A percentile compares a stretch with the other conserved stretches of the same genome.
Evolutionary conservation across 1,140 invertebrate species (phyloP).

Genomic region (Tetranychus cinnabarinus): DNA sequence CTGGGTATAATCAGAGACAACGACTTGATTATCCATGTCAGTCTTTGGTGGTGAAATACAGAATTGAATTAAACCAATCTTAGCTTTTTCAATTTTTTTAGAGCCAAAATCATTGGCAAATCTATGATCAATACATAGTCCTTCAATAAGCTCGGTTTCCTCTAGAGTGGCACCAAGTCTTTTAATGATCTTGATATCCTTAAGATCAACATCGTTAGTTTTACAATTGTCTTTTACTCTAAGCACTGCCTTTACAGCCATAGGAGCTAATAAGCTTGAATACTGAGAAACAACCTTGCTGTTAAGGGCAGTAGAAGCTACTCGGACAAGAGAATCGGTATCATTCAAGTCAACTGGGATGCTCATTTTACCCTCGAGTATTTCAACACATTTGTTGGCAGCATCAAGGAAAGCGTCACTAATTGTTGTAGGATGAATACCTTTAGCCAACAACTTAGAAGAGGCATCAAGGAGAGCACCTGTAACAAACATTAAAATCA

Average conservation of each 20-base stretch:
- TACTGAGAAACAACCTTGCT: slow-evolving; percentile 90
- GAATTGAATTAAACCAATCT: slow-evolving; percentile 97
- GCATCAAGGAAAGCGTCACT: slow-evolving; percentile 90
- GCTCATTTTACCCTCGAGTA: slow-evolving; percentile 53
- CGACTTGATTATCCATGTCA: slow-evolving; percentile 93
- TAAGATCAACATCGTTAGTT: slow-evolving; percentile 36
- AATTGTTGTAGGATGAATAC: slow-evolving; percentile 87
- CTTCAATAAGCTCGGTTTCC: slow-evolving; percentile 86
- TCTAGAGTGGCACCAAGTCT: slow-evolving; percentile 92
- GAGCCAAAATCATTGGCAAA: slow-evolving; percentile 61
- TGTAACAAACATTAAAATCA: neutral
- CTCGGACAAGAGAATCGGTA: slow-evolving; percentile 65
- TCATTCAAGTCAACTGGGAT: slow-evolving; percentile 66
- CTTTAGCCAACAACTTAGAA: slow-evolving; percentile 69
- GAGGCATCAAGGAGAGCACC: slow-evolving; percentile 69
- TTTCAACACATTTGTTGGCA: slow-evolving; percentile 54
- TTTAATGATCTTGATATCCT: slow-evolving; percentile 84
- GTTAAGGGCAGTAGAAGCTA: slow-evolving; percentile 87
- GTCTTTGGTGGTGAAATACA: slow-evolving; percentile 99
- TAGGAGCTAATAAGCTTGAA: slow-evolving; percentile 71
- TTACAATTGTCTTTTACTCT: slow-evolving; percentile 46
- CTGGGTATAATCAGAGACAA: slow-evolving; percentile 92
- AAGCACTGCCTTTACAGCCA: slow-evolving; percentile 89
- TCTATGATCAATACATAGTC: slow-evolving; percentile 76
- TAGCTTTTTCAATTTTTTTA: slow-evolving; percentile 82